Conservation (phyloP, 2,888 invertebrate species). For the Nysson spinosus region DNA sequence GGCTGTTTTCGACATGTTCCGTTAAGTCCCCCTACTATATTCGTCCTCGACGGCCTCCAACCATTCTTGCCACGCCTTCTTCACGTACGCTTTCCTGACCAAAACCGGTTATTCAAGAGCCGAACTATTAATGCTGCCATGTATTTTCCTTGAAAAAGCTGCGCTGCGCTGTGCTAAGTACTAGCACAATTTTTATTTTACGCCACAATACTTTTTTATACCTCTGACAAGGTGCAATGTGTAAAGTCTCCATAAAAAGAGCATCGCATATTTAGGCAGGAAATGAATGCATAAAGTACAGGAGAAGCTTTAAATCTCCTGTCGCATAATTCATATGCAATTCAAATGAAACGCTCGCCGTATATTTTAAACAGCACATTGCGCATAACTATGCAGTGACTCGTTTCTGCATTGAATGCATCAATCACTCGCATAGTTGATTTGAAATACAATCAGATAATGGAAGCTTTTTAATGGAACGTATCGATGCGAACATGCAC, state of each 20-base stretch:
- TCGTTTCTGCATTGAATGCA: no score
- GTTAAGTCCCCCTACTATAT: conserved; percentile 70
- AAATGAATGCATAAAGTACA: neutral
- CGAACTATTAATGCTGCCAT: conserved; percentile 16
- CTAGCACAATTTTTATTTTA: no score
- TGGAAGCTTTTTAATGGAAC: no score
- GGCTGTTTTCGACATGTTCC: conserved; percentile 71
- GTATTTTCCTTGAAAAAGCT: conserved; percentile 18
- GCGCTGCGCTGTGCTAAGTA: neutral
- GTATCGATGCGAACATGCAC: no score
- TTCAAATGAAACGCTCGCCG: no score
- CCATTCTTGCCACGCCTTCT: conserved; percentile 63
- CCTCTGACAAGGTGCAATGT: neutral
- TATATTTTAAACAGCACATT: no score
- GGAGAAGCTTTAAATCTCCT: neutral
- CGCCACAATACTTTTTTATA: neutral
- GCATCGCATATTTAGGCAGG: no score
- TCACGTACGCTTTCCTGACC: conserved; percentile 33
- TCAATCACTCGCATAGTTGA: no score
- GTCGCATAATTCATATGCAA: neutral
- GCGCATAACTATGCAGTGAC: conserved; percentile 3
- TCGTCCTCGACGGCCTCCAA: conserved; percentile 61
- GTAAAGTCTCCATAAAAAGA: no score
- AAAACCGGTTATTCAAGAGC: conserved; percentile 48
- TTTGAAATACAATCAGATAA: no score